phyloP scores from a whole-genome alignment of 2,113 vertebrate genomes.

The Odontesthes bonariensis region DNA sequence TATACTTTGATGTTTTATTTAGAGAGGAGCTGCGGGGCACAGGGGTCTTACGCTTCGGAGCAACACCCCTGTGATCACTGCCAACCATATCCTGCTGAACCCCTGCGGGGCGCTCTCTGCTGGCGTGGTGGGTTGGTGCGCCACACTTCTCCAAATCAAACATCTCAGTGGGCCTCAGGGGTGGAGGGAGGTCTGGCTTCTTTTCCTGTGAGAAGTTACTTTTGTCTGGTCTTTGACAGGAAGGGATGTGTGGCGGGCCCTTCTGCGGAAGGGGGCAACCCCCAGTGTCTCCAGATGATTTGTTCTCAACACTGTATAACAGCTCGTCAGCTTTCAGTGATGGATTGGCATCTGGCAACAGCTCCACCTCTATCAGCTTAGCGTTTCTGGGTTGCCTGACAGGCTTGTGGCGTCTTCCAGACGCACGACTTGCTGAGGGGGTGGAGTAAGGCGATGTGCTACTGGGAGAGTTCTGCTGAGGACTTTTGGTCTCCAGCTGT shows the following conservation, averaged over 20 bases:
- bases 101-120: conserved; percentile 48
- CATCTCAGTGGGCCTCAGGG: conserved; percentile 15
- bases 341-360: conserved; percentile 57
- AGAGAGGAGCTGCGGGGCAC: conserved; percentile 37
- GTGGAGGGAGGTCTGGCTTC: conserved; percentile 48
- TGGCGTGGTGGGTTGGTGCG: conserved; percentile 62
- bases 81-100: conserved; percentile 70
- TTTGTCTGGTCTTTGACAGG: conserved; percentile 67
- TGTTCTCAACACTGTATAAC: conserved; percentile 37
- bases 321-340: conserved; percentile 76
- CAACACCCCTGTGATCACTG: conserved; percentile 78
- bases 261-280: conserved; percentile 41
- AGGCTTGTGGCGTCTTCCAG: conserved; percentile 37
- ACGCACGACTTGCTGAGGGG: conserved; percentile 64
- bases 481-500: conserved; percentile 72
- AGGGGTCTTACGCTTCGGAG: conserved; percentile 85
- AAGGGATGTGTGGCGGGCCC: conserved; percentile 19
- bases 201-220: conserved; percentile 65
- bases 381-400: conserved; percentile 76
- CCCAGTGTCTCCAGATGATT: conserved; percentile 52
- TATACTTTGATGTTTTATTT: conserved; percentile 56
- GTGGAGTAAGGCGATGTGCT: conserved; percentile 75
- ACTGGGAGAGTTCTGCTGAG: conserved; percentile 75
- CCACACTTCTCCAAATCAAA: conserved; percentile 44
- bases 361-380: conserved; percentile 64